phyloP scores from a whole-genome alignment of 2,113 vertebrate species.

The Platichthys stellatus region DNA sequence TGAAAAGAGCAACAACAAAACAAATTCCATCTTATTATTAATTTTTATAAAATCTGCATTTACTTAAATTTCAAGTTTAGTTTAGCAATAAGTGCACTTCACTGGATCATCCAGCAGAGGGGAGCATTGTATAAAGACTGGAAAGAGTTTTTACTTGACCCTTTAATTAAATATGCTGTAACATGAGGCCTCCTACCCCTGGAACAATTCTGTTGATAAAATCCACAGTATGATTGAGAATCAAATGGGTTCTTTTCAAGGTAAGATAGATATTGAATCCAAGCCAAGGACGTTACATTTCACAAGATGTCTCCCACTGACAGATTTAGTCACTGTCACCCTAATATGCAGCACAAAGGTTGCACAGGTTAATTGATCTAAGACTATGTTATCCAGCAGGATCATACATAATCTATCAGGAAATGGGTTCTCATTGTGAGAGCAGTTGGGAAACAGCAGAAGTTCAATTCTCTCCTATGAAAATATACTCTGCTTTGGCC shows the following conservation, averaged over 20 bases:
- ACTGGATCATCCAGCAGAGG: constrained; percentile 47
- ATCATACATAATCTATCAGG: constrained; percentile 61
- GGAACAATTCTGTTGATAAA: constrained; percentile 9
- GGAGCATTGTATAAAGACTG: constrained; percentile 42
- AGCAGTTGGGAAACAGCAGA: constrained; percentile 27
- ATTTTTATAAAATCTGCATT: neutral
- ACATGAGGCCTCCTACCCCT: neutral
- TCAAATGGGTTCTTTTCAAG: neutral
- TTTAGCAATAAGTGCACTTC: constrained; percentile 2
- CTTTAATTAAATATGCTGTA: neutral
- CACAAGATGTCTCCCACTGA: constrained; percentile 25
- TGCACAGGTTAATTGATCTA: constrained; percentile 52
- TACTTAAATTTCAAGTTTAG: neutral
- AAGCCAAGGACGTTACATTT: constrained; percentile 23
- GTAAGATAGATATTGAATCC: constrained; percentile 14
- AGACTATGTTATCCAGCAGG: constrained; percentile 45
- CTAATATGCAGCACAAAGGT: constrained; percentile 39
- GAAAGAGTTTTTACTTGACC: neutral
- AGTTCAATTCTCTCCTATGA: neutral
- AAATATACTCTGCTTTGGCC: constrained; percentile 9
- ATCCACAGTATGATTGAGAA: neutral
- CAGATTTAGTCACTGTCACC: constrained; percentile 35
- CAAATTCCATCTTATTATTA: neutral
- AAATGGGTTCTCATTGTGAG: constrained; percentile 58
- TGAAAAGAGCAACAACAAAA: neutral